Evolutionary conservation across 2,888 invertebrate species (phyloP), one percentile per base, ranked within the genome.

Genomic region (Abrostola tripartita): DNA sequence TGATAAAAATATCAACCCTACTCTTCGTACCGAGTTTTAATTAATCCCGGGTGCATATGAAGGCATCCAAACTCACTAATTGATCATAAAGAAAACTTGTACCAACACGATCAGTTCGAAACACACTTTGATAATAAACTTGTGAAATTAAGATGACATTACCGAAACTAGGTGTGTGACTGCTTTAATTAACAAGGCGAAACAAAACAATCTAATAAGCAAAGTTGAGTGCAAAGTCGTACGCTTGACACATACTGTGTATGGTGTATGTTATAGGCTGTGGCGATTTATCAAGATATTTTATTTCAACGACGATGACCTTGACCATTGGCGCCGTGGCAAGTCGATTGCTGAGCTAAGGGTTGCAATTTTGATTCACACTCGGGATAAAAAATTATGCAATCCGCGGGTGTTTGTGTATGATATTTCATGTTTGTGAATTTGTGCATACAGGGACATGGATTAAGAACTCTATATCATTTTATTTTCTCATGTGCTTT

Each of bases 121-220:
- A 61, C 77, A 58, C 68, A 67, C 51, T 76, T 61, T 53, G 44
- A 9, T 65, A 76, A 76, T 75, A 79, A 81, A 75, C 53, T 75
- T 61, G 55, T 61, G 41, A 74, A 83, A 78, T 82, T 78, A 81
- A 78, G 73, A 67, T 68, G 57, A 64, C 67, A 78, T 81, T 80
- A 74, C 71, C 61, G 37, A 79, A 84, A 83, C 81, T 84, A 74
- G 72, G 75, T 73, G 84, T 83, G 84, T 76, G 77, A 79, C 76
- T 73, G 70, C 80, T 87, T 90, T 88, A 87, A 90, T 90, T 91
- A 90, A 83, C 87, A 83, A 79, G 74, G 79, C 82, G 79, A 86
- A 88, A 91, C 90, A 88, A 91, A 89, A 91, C 92, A 92, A 91
- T 89, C 87, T 86, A 90, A 92, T 92, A 90, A 88, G 83, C 83